Percentiles rank a stretch among this genome's conserved stretches.
Evolutionary conservation across 2,797 vertebrate species (phyloP).

Genomic region (Neostethus bicornis): DNA sequence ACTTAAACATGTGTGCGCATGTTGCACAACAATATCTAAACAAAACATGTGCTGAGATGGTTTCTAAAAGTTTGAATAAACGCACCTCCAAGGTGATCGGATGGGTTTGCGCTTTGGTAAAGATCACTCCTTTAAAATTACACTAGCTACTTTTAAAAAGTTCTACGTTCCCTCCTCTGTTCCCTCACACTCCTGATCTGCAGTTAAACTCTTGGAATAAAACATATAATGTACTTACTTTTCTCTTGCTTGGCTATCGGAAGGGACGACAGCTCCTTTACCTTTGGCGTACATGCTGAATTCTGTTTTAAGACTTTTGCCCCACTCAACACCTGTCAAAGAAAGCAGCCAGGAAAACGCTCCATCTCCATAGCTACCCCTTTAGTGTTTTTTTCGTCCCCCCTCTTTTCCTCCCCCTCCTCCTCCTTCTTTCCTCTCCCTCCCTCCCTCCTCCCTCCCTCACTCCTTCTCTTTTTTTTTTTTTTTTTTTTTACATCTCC

Average conservation of each 20-base stretch:
- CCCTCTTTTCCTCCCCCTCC: slow-evolving; percentile 11
- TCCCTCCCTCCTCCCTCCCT: slow-evolving; percentile 7
- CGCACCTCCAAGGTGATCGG: slow-evolving; percentile 54
- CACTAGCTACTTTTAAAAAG: slow-evolving; percentile 76
- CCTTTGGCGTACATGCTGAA: slow-evolving; percentile 96
- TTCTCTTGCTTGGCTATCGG: slow-evolving; percentile 94
- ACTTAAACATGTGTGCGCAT: slow-evolving; percentile 20
- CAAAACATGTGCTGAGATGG: slow-evolving; percentile 4
- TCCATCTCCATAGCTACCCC: slow-evolving; percentile 92
- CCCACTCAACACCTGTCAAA: slow-evolving; percentile 93
- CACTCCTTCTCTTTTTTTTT: slow-evolving; percentile 25
- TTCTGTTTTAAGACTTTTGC: slow-evolving; percentile 89
- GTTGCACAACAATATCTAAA: slow-evolving; percentile 3
- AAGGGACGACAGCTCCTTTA: slow-evolving; percentile 94
- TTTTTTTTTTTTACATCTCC: slow-evolving; percentile 85
- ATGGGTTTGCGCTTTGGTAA: slow-evolving; percentile 51
- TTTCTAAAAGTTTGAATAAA: slow-evolving; percentile 52
- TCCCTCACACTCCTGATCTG: slow-evolving; percentile 44
- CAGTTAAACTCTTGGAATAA: slow-evolving; percentile 62
- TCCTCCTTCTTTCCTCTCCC: slow-evolving; percentile 17
- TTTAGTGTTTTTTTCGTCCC: slow-evolving; percentile 84
- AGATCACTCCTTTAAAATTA: slow-evolving; percentile 71
- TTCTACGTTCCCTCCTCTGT: slow-evolving; percentile 66
- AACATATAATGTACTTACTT: slow-evolving; percentile 86
- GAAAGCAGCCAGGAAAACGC: slow-evolving; percentile 87